Evolutionary conservation across 2,797 vertebrate genomes (phyloP), one percentile per base, ranked within the genome.

Genomic region (Emys orbicularis): DNA sequence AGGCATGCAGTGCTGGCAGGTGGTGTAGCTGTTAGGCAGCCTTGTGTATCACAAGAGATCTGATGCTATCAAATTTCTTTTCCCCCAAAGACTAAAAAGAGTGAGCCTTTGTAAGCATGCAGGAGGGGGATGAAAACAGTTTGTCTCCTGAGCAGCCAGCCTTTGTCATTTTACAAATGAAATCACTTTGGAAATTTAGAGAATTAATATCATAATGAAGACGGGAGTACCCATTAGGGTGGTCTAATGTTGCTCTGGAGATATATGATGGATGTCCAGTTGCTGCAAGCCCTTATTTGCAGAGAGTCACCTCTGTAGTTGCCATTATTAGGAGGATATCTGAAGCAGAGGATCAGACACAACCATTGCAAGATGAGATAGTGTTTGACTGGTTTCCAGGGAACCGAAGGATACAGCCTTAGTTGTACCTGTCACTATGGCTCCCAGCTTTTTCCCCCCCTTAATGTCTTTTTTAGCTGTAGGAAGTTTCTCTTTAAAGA

Each of bases 121-220:
- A 97, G 97, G 97, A 98, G 97, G 96, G 98, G 98, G 98, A 99
- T 99, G 98, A 99, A 98, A 99, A 99, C 98, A 99, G 98, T 99
- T 99, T 99, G 99, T 99, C 99, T 99, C 98, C 97, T 98, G 97
- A 98, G 99, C 98, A 98, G 99, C 98, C 98, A 98, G 98, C 98
- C 98, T 98, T 98, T 99, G 99, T 99, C 99, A 99, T 98, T 98
- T 99, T 99, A 99, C 98, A 98, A 99, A 99, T 99, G 98, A 99
- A 99, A 99, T 99, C 98, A 99, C 99, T 99, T 99, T 98, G 98
- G 98, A 99, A 99, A 99, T 98, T 98, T 98, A 98, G 98, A 99
- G 99, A 99, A 99, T 99, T 99, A 99, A 99, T 99, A 99, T 98
- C 99, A 99, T 99, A 99, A 99, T 99, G 99, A 99, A 99, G 99